Evolutionary conservation across 2,888 invertebrate species (phyloP).

Genomic region (Thereva nobilitata): DNA sequence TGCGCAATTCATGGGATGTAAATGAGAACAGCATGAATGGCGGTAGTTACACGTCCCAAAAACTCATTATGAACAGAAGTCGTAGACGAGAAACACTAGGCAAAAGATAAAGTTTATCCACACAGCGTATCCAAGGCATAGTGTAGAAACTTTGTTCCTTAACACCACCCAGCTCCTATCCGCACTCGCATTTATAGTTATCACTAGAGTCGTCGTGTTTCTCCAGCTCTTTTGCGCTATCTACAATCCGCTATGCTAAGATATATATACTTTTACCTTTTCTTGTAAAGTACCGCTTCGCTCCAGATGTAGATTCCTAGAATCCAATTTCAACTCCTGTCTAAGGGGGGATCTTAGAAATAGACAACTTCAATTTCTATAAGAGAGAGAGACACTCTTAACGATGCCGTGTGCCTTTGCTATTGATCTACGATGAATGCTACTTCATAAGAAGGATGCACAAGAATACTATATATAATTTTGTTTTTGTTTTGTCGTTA

Average conservation of each 20-base stretch:
- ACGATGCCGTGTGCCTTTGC: too few relatives aligned
- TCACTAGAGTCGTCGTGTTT: constrained; percentile 4
- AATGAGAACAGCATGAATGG: constrained; percentile 10
- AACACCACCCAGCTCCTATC: too few relatives aligned
- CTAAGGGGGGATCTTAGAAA: too few relatives aligned
- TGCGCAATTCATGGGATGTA: constrained; percentile 30
- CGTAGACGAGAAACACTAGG: background rate
- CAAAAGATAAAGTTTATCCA: background rate
- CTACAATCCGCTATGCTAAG: background rate
- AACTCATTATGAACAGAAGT: constrained; percentile 24
- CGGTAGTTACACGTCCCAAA: constrained; percentile 20
- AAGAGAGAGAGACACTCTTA: too few relatives aligned
- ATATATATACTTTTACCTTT: constrained; percentile 17
- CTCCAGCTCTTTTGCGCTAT: background rate
- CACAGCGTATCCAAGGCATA: background rate
- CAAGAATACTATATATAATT: too few relatives aligned
- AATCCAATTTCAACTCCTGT: too few relatives aligned
- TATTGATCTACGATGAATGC: too few relatives aligned
- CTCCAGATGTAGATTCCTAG: constrained; percentile 9
- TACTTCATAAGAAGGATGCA: too few relatives aligned
- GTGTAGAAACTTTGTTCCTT: too few relatives aligned
- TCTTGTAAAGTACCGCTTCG: background rate
- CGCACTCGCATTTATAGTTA: constrained; percentile 16
- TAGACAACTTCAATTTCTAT: too few relatives aligned
- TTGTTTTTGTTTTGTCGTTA: too few relatives aligned